These are phyloP conservation scores for Andrena chrysosceles DNA, from an alignment of 2,888 invertebrate genomes.

Conservation along the genomic window DNA sequence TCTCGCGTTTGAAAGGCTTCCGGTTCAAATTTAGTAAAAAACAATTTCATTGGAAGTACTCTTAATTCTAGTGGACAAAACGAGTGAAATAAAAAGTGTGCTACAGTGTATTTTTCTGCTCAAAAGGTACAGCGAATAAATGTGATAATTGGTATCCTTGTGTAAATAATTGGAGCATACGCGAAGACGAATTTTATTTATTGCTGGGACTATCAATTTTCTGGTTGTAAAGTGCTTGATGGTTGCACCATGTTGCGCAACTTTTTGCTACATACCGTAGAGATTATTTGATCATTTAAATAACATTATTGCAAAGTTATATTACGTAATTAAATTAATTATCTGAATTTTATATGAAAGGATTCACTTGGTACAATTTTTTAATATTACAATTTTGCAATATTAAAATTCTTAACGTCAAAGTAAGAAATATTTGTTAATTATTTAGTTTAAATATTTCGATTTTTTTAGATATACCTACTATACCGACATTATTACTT, in stretches of 20 bases:
- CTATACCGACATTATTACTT: neutral
- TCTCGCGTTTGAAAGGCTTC: constrained; percentile 1
- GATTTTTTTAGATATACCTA: neutral
- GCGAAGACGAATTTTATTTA: neutral
- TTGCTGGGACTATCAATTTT: neutral
- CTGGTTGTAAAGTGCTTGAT: neutral
- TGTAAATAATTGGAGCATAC: neutral
- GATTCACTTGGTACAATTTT: neutral
- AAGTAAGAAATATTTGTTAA: neutral
- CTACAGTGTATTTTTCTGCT: neutral
- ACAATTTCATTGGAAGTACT: neutral
- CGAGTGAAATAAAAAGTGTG: neutral
- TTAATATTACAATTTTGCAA: neutral
- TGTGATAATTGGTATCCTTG: neutral
- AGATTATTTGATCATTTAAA: neutral
- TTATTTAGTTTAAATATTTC: neutral
- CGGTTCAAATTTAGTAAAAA: constrained; percentile 12
- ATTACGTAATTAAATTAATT: neutral
- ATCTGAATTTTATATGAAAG: neutral
- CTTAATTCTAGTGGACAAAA: neutral
- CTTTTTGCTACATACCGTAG: neutral
- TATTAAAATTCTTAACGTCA: too few species aligned
- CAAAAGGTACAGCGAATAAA: constrained; percentile 15
- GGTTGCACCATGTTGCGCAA: constrained; percentile 46
- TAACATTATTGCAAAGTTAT: neutral